Evolutionary conservation across 2,113 vertebrate genomes (phyloP).

Genomic region (Phalacrocorax pelagicus): DNA sequence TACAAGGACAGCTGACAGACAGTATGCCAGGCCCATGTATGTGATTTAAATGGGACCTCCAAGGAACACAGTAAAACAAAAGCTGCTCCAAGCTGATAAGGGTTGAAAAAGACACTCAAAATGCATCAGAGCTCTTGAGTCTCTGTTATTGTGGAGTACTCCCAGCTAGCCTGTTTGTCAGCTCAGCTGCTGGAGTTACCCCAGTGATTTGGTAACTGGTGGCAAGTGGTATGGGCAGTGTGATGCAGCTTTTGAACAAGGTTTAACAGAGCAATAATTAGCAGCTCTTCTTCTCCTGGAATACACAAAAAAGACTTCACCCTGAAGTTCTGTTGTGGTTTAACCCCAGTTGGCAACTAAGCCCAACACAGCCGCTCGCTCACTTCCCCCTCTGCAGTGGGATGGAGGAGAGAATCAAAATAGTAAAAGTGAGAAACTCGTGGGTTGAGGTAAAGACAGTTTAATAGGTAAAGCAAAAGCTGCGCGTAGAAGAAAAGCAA

Average conservation of each 20-base stretch:
- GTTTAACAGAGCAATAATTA: background rate
- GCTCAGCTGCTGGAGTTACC: background rate
- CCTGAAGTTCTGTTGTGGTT: background rate
- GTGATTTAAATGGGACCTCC: background rate
- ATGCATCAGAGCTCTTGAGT: background rate
- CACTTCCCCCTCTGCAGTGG: too few relatives aligned
- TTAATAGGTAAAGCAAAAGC: too few relatives aligned
- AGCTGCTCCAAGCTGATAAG: background rate
- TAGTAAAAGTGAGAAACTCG: too few relatives aligned
- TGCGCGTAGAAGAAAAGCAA: too few relatives aligned
- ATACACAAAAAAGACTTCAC: background rate
- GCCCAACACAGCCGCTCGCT: too few relatives aligned
- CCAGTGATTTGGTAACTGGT: background rate
- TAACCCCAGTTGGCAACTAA: too few relatives aligned
- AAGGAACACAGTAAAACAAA: background rate
- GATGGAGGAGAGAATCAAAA: too few relatives aligned
- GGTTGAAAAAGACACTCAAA: background rate
- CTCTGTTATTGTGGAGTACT: background rate
- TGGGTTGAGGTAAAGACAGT: too few relatives aligned
- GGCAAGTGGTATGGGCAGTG: background rate
- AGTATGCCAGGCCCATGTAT: fast-evolving
- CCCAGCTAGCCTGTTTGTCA: background rate
- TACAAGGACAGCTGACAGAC: background rate
- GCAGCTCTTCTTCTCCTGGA: background rate
- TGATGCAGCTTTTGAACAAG: background rate